Evolutionary conservation across 2,888 invertebrate species (phyloP), one percentile per base, ranked within the genome.

Genomic region (Stenichneumon culpator): DNA sequence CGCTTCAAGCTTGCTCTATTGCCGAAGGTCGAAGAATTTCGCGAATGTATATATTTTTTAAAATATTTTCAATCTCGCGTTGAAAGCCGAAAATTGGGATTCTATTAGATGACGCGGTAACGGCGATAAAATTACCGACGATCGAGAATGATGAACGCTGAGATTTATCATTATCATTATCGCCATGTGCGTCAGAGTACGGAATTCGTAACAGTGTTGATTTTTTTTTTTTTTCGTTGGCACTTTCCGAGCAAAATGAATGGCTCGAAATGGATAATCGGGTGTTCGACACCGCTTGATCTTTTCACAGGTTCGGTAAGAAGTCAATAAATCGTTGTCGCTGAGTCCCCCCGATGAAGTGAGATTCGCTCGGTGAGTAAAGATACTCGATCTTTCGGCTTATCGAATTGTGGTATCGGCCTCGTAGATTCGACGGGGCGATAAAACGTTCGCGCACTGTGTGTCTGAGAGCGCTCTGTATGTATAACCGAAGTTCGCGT

Each of bases 381-480:
- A 79, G 60, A 70, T 69, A 70, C 32, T 39, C 69, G 57, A 69
- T 69, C 60, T 57, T 47, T 60, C 69, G 25, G 63, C 69, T 79
- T 79, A 79, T 79, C 69, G 79, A 79, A 47, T 70, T 79, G 70
- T 69, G 32, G 69, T 79, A 79, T 69, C 79, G 79, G 69, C 60
- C 47, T 79, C 69, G 57, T 60, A 79, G 79, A 79, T 79, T 36
- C 67, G 22, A 28, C 44, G 19, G 6, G 11, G 47, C 60, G 79
- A 79, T 79, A 79, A 57, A 79, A 69, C n/a, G 65, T 16, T 19
- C 52, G 44, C 50, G 65, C 65, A 22, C 65, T 63, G 22, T 65
- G 22, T 60, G 6, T 57, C 25, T 57, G 57, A 11, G 63, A 60
- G 28, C 25, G 28, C 16, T 44, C 54, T 22, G 54, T 65, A 11